These are phyloP conservation scores for Crypturellus undulatus DNA, from an alignment of 2,113 vertebrate genomes.

Conservation along the genomic window DNA sequence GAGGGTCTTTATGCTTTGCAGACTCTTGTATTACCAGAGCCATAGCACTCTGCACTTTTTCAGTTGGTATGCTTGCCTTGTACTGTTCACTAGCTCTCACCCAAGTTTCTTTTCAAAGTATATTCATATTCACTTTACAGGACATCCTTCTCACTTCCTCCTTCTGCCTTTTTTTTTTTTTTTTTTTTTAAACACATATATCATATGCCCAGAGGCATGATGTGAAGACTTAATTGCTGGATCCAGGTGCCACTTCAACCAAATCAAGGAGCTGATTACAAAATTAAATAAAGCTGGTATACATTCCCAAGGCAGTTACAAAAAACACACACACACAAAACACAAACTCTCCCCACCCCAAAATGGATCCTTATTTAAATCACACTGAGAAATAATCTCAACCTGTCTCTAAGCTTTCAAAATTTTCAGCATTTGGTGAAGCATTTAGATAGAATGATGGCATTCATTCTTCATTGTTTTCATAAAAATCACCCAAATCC, in stretches of 20 bases:
- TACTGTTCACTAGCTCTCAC: fast-evolving
- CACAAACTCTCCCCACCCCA: too few relatives aligned
- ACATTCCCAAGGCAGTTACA: neutral
- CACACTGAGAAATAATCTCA: neutral
- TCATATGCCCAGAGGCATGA: fast-evolving
- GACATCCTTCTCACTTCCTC: neutral
- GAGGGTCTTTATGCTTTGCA: neutral
- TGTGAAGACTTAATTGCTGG: neutral
- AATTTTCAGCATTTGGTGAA: neutral
- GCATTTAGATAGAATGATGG: neutral
- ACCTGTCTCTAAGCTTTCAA: neutral
- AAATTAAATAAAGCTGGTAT: neutral
- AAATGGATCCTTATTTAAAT: neutral
- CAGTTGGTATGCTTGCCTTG: fast-evolving
- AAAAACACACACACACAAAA: too few relatives aligned
- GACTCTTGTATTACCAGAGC: neutral
- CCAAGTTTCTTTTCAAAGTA: neutral
- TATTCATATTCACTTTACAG: neutral
- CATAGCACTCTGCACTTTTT: neutral
- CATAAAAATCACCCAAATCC: neutral
- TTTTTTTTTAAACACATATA: neutral
- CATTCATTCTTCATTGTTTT: neutral
- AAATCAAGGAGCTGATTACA: neutral
- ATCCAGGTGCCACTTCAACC: neutral
- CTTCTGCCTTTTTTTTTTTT: neutral